Evolutionary conservation across 2,113 vertebrate genomes (phyloP).

Genomic region (Crotalus viridis): DNA sequence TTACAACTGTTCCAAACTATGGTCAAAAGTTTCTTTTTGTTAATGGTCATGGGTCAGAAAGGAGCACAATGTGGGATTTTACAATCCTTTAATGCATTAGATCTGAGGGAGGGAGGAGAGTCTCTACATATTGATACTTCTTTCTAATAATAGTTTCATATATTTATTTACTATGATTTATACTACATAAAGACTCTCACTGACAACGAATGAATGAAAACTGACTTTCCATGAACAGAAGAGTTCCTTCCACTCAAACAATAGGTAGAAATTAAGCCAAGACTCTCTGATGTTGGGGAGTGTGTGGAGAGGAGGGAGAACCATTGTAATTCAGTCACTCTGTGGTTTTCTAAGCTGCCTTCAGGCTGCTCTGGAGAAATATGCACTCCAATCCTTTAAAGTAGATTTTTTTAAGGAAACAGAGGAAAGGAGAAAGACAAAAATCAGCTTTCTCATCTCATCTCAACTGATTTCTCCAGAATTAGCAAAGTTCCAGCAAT

Average conservation of each 20-base stretch:
- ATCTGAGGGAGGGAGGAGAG: neutral
- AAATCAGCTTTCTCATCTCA: neutral
- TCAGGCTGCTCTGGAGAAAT: neutral
- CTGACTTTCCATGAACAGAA: neutral
- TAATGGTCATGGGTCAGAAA: neutral
- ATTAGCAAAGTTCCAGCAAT: neutral
- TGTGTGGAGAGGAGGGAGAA: neutral
- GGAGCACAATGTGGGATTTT: neutral
- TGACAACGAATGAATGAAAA: neutral
- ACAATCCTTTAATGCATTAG: slow-evolving; percentile 8
- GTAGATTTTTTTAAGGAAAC: neutral
- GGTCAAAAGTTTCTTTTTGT: neutral
- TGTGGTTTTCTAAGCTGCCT: neutral
- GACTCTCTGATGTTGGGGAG: neutral
- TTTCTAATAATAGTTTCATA: neutral
- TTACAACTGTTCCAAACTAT: neutral
- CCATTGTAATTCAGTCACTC: neutral
- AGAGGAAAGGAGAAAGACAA: neutral
- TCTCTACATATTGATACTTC: neutral
- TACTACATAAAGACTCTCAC: neutral
- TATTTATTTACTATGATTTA: neutral
- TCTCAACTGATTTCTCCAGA: neutral
- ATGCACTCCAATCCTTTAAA: neutral
- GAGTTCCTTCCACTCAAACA: neutral
- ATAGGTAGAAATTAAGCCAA: neutral